Base-by-base conservation (phyloP, 2,888 invertebrate genomes). In the Leptarthrus brevirostris region DNA sequence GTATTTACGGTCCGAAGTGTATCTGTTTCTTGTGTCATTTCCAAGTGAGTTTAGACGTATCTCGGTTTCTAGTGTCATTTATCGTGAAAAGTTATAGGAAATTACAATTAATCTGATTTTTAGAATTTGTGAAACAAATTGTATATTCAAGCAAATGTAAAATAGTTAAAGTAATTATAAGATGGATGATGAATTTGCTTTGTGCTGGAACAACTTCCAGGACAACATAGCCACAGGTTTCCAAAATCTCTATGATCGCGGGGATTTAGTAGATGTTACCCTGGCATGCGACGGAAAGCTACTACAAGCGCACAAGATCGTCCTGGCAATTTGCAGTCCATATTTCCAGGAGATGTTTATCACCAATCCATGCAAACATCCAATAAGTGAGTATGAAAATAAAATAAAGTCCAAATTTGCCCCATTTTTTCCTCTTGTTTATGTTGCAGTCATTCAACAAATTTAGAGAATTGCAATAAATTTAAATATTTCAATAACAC, bases 271-370 rank as follows among this genome's bases (percentile, higher is more conserved):
- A 10, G 87, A 87, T 79, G 87, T 86, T 14, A 87, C 87, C 24
- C 79, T 87, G 52, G 87, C 87, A 40, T 86, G 87, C 77, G 87
- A 87, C 79, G 87, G 87, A 22, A 84, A 86, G 77, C 79, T 86
- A 49, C 80, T 87, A 71, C 86, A 86, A 78, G 87, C 87, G 10
- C 87, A 87, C 78, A 86, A 87, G 81, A 85, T 87, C 64, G 86
- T 87, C 16, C 80, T 87, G 76, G 87, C 87, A 14, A 87, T 87
- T 66, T 87, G 87, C 77, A 86, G 86, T 78, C 86, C 86, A 2
- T 87, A 87, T 79, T 87, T 87, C 78, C 86, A 86, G 77, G 86
- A 86, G 79, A 85, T 83, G 80, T 86, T 83, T 79, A 84, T 83
- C 44, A 84, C 84, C 58, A 85, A 85, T 82, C 85, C 85, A 64